Conservation (phyloP, 2,888 invertebrate species). For the Gerris lacustris region DNA sequence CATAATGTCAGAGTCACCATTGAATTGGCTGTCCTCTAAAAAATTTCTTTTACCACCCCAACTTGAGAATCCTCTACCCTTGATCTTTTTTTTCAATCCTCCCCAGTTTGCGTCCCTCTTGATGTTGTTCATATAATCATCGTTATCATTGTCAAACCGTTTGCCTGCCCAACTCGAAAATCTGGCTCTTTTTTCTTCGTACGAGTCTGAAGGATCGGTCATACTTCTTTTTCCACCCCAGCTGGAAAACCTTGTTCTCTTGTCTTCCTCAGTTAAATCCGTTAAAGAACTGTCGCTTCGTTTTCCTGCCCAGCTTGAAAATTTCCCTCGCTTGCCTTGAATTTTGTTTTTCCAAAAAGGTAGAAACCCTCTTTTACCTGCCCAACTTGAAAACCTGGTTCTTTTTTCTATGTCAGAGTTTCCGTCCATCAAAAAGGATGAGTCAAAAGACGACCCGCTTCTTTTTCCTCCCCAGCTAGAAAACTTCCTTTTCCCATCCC, state of each 20-base stretch:
- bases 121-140: neutral
- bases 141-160: slow-evolving; percentile 12
- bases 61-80: slow-evolving; percentile 23
- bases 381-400: slow-evolving; percentile 12
- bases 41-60: slow-evolving; percentile 24
- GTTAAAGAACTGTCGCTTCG: slow-evolving; percentile 18
- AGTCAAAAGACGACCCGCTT: neutral
- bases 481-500: slow-evolving; percentile 4
- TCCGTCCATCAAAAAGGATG: neutral
- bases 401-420: neutral
- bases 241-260: slow-evolving; percentile 22
- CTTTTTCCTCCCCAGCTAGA: slow-evolving; percentile 10
- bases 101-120: neutral
- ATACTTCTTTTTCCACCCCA: slow-evolving; percentile 23
- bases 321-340: slow-evolving; percentile 3
- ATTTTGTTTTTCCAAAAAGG: neutral
- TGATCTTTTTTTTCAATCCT: slow-evolving; percentile 15
- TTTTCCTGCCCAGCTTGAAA: slow-evolving; percentile 32
- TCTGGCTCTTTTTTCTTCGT: neutral
- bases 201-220: neutral
- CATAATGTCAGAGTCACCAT: neutral
- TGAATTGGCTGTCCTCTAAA: neutral
- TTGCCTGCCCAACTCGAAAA: slow-evolving; percentile 15
- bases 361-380: slow-evolving; percentile 7
- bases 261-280: neutral